Evolutionary conservation across 1,140 invertebrate genomes (phyloP).

Genomic region (Drosophila albomicans): DNA sequence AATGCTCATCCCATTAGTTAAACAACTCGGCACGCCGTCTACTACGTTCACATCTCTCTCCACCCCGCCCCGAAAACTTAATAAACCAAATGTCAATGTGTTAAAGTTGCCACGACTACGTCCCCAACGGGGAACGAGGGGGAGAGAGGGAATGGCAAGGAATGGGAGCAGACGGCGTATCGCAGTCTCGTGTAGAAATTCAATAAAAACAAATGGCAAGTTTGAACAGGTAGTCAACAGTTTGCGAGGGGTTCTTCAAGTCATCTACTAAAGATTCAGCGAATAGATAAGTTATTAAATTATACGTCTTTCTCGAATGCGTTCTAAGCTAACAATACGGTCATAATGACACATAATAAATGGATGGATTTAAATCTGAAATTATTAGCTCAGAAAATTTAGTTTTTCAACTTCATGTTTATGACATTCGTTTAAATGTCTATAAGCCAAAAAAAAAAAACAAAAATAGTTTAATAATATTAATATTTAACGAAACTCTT

Average conservation of each 20-base stretch:
- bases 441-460: too few relatives aligned
- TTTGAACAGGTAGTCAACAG: constrained; percentile 56
- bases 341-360: not conserved
- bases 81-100: constrained; percentile 69
- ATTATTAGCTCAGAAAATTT: too few relatives aligned
- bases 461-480: too few relatives aligned
- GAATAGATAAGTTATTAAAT: not conserved
- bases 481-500: too few relatives aligned
- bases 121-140: too few relatives aligned
- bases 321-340: not conserved
- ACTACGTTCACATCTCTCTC: constrained; percentile 4
- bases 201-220: constrained; percentile 62
- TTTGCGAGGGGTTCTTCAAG: constrained; percentile 42
- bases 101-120: constrained; percentile 51
- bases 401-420: too few relatives aligned
- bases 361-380: too few relatives aligned
- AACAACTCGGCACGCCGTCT: constrained; percentile 26
- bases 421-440: too few relatives aligned
- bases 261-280: not conserved
- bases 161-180: constrained; percentile 30
- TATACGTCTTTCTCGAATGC: not conserved
- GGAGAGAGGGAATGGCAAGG: not conserved
- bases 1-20: constrained; percentile 66
- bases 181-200: constrained; percentile 62
- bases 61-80: constrained; percentile 39